Conservation (phyloP, 2,797 vertebrate genomes). For the Rhinophrynus dorsalis region DNA sequence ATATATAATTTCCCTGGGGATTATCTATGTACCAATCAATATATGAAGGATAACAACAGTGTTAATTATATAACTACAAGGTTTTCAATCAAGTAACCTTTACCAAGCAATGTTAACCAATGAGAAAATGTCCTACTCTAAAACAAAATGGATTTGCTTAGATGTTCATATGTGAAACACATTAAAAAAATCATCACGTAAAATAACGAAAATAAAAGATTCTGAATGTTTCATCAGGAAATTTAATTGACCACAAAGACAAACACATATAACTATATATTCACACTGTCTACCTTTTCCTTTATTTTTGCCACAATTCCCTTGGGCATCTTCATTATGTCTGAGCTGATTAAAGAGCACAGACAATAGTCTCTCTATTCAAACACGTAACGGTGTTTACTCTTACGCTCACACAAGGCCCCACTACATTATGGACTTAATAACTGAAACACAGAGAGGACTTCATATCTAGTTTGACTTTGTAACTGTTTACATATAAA, state of each 20-base stretch:
- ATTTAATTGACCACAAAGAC: too few species aligned
- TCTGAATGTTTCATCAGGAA: not conserved
- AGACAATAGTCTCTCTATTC: constrained; percentile 22
- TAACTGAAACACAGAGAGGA: constrained; percentile 16
- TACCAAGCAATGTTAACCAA: not conserved
- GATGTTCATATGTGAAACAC: too few species aligned
- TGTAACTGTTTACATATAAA: constrained; percentile 8
- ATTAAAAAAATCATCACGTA: too few species aligned
- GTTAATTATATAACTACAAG: not conserved
- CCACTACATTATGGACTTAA: constrained; percentile 23
- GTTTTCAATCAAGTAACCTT: not conserved
- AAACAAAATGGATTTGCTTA: too few species aligned
- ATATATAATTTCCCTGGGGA: not conserved
- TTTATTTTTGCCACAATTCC: constrained; percentile 26
- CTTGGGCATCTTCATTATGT: constrained; percentile 20
- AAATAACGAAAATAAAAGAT: not conserved
- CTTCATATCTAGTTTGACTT: constrained; percentile 6
- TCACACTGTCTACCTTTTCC: constrained; percentile 7
- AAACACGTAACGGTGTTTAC: constrained; percentile 39
- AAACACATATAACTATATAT: constrained; percentile 24
- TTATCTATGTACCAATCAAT: not conserved
- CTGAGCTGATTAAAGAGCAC: constrained; percentile 32
- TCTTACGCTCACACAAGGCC: constrained; percentile 25
- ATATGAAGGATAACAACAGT: not conserved
- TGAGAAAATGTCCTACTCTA: not conserved